phyloP scores from a whole-genome alignment of 2,888 invertebrate genomes.

The Gymnoscelis rufifasciata region DNA sequence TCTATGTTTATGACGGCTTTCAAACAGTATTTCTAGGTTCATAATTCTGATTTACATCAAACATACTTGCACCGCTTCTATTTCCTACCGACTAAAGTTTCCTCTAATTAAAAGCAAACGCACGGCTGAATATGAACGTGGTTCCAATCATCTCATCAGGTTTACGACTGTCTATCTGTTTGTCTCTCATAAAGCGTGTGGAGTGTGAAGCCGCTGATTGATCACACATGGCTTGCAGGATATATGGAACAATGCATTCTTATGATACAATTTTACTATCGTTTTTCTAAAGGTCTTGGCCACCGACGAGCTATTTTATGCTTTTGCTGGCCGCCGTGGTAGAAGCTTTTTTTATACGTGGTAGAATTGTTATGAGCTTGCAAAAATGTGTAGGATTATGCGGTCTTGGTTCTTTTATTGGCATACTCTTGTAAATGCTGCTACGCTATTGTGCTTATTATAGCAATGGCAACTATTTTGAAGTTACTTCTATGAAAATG shows the following conservation, averaged over 20 bases:
- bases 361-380: no score
- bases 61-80: constrained; percentile 35
- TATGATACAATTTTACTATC: constrained; percentile 26
- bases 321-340: no score
- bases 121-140: constrained; percentile 61
- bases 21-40: neutral
- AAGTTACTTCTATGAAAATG: no score
- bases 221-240: constrained; percentile 60
- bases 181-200: constrained; percentile 58
- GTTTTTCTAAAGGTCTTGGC: neutral
- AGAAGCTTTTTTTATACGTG: no score
- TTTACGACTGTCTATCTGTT: constrained; percentile 70
- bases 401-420: no score
- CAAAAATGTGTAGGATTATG: no score
- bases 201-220: constrained; percentile 63
- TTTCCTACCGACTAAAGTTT: constrained; percentile 50
- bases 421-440: no score
- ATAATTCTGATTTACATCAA: constrained; percentile 11
- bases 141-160: constrained; percentile 67
- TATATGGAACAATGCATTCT: constrained; percentile 35
- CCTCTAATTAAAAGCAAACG: constrained; percentile 69
- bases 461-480: no score
- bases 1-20: neutral
- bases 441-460: no score
- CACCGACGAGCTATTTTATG: no score